phyloP scores from a whole-genome alignment of 2,797 vertebrate species.

The Dendrocincla tyrannina region DNA sequence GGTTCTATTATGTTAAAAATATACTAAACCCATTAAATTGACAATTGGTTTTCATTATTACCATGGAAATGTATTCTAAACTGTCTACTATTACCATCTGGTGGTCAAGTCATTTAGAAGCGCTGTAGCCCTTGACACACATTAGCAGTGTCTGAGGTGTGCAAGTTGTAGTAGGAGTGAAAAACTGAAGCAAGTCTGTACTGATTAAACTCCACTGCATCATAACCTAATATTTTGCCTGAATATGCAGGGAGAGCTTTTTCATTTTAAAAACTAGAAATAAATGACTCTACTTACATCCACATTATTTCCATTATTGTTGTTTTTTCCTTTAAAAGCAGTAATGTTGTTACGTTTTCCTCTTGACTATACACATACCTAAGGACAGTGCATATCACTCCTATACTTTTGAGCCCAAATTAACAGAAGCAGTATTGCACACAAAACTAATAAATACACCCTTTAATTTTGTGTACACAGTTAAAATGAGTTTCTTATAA shows the following conservation, averaged over 20 bases:
- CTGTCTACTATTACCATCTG: slow-evolving; percentile 47
- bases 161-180: not conserved
- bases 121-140: not conserved
- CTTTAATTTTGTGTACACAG: not conserved
- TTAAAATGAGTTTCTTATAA: not conserved
- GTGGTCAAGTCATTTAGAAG: slow-evolving; percentile 1
- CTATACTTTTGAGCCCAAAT: not conserved
- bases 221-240: not conserved
- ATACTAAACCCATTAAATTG: not conserved
- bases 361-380: not conserved
- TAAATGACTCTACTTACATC: not conserved
- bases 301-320: not conserved
- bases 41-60: not conserved
- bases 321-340: not conserved
- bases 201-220: not conserved
- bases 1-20: not conserved
- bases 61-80: not conserved
- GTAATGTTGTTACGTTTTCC: not conserved
- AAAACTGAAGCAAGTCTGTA: not conserved
- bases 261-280: not conserved
- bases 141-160: not conserved
- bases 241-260: not conserved
- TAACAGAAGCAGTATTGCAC: not conserved
- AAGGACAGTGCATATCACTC: fast-evolving
- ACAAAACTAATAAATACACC: not conserved